phyloP scores from a whole-genome alignment of 2,113 vertebrate species.

The Acinonyx jubatus region DNA sequence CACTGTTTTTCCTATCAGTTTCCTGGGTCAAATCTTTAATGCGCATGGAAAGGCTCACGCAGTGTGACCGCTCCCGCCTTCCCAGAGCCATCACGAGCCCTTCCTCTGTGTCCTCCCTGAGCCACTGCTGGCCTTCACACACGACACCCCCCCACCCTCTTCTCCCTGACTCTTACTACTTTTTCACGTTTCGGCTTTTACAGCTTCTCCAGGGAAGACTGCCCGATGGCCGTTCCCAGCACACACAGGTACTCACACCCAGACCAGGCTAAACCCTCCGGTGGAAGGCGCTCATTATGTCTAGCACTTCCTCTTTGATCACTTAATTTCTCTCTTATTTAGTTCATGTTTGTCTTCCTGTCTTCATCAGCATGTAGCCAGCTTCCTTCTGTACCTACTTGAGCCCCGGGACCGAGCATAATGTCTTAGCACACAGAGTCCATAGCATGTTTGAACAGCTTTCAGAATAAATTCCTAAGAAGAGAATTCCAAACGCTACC shows the following conservation, averaged over 20 bases:
- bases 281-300: rapidly evolving
- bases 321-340: too few species aligned
- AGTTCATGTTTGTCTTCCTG: neutral
- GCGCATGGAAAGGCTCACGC: neutral
- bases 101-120: too few species aligned
- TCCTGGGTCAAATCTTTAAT: neutral
- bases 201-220: neutral
- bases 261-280: neutral
- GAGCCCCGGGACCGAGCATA: neutral
- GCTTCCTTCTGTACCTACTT: neutral
- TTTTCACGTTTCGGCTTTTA: rapidly evolving
- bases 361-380: neutral
- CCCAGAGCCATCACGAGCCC: rapidly evolving
- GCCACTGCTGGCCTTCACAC: neutral
- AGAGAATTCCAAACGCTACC: neutral
- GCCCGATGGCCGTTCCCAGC: rapidly evolving
- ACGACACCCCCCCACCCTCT: rapidly evolving
- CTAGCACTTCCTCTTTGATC: neutral
- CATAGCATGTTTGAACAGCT: neutral
- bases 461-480: neutral
- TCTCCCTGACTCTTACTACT: too few species aligned
- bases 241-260: neutral
- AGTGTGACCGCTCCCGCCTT: rapidly evolving
- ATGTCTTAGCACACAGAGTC: neutral
- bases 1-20: neutral